A percentile compares a stretch with the other conserved stretches of the same genome.
These are phyloP conservation scores for Taenioides sp. DNA, from an alignment of 2,797 vertebrate genomes.

Conservation along the genomic window DNA sequence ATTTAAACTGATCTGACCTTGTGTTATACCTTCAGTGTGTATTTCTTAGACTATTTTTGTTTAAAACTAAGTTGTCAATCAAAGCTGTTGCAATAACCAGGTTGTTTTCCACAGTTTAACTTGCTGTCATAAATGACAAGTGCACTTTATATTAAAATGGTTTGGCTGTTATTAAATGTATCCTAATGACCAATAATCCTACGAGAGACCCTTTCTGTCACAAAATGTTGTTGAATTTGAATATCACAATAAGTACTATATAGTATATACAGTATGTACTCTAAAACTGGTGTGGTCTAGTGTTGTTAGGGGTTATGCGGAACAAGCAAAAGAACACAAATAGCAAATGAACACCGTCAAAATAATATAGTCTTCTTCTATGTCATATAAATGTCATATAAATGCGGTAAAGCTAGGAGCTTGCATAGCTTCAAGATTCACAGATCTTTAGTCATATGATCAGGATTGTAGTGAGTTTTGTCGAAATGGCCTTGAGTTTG, in stretches of 20 bases:
- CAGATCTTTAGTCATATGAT: conserved; percentile 25
- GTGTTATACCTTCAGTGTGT: conserved; percentile 19
- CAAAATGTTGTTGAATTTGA: no score
- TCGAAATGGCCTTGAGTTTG: conserved; percentile 51
- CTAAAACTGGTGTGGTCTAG: no score
- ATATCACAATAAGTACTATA: no score
- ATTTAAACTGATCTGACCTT: conserved; percentile 51
- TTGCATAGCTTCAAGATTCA: conserved; percentile 1
- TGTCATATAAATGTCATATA: neutral
- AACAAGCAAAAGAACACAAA: neutral
- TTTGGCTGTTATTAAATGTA: neutral
- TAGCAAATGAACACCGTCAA: conserved; percentile 27
- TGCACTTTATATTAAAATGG: neutral
- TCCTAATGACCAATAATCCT: neutral
- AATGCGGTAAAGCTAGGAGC: neutral
- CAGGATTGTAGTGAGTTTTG: conserved; percentile 32
- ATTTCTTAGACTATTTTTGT: conserved; percentile 27
- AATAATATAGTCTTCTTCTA: neutral
- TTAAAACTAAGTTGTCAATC: conserved; percentile 49
- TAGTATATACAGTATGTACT: no score
- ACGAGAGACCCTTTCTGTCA: neutral
- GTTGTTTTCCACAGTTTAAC: neutral
- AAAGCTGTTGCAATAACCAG: conserved; percentile 37
- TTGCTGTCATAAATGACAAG: neutral
- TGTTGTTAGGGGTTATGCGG: no score